A percentile compares a stretch with the other conserved stretches of the same genome.
These are phyloP conservation scores for Heliothis peltigera DNA, from an alignment of 2,888 invertebrate genomes.

Conservation along the genomic window DNA sequence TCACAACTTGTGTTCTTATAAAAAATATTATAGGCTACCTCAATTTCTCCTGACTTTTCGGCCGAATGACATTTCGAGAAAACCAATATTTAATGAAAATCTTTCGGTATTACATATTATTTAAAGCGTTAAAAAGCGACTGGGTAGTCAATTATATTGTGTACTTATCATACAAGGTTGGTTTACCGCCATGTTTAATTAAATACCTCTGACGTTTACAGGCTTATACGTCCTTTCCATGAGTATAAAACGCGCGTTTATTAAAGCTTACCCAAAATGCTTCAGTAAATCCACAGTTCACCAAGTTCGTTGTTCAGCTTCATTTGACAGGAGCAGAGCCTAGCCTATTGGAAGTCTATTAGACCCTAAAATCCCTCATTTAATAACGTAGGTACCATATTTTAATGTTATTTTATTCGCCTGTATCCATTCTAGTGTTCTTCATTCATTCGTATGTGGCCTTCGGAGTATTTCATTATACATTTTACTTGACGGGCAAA, in stretches of 20 bases:
- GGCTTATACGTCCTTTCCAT: background rate
- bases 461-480: constrained; percentile 37
- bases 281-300: constrained; percentile 24
- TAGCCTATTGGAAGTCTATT: constrained; percentile 33
- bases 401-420: constrained; percentile 43
- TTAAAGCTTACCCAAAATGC: constrained; percentile 9
- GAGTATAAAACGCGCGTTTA: constrained; percentile 2
- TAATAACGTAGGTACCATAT: constrained; percentile 44
- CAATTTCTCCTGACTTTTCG: no score
- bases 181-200: background rate
- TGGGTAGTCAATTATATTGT: background rate
- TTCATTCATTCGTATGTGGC: constrained; percentile 16
- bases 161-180: background rate
- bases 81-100: background rate
- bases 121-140: background rate
- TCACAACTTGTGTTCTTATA: no score
- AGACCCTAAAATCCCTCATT: constrained; percentile 21
- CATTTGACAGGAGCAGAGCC: constrained; percentile 36
- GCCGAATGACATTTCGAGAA: background rate
- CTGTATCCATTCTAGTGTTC: no score
- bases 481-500: constrained; percentile 45
- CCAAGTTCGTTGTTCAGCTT: constrained; percentile 21
- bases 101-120: background rate
- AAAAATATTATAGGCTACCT: no score
- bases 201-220: background rate